These are phyloP conservation scores for Stigmatopora nigra DNA, from an alignment of 2,113 vertebrate species.

Conservation along the genomic window DNA sequence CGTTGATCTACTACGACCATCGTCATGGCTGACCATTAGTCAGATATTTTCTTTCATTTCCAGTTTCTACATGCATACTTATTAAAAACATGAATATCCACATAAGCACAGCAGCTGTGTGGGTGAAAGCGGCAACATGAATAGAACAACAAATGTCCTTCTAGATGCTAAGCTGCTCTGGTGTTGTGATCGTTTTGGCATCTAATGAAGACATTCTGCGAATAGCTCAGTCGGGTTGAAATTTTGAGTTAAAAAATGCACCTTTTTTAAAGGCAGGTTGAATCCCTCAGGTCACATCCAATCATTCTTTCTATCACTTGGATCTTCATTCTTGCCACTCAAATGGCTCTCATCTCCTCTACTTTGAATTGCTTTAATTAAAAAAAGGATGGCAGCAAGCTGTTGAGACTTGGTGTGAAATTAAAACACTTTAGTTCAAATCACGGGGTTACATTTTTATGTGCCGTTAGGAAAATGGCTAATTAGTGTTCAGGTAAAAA, in stretches of 20 bases:
- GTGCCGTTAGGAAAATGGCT: neutral
- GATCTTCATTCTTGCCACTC: slow-evolving; percentile 8
- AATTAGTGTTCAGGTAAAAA: neutral
- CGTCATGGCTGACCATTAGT: neutral
- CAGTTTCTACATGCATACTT: slow-evolving; percentile 18
- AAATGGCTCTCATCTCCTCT: neutral
- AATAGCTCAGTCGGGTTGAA: slow-evolving; percentile 44
- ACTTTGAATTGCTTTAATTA: slow-evolving; percentile 2
- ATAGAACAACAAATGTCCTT: neutral
- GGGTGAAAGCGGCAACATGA: neutral
- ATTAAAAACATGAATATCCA: slow-evolving; percentile 8
- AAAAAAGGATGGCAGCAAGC: neutral
- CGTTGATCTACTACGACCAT: neutral
- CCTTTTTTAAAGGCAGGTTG: slow-evolving; percentile 19
- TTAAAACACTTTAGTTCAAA: neutral
- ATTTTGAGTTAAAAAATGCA: slow-evolving; percentile 43
- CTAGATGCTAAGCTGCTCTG: slow-evolving; percentile 1
- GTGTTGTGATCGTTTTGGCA: slow-evolving; percentile 27
- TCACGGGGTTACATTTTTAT: neutral
- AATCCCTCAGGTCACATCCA: slow-evolving; percentile 11
- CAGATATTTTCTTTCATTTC: slow-evolving; percentile 41
- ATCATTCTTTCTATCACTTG: neutral
- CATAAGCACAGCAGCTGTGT: neutral
- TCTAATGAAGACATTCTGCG: slow-evolving; percentile 45
- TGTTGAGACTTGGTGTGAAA: neutral